Conservation (phyloP, 2,888 invertebrate species). For the Scrobipalpa costella region DNA sequence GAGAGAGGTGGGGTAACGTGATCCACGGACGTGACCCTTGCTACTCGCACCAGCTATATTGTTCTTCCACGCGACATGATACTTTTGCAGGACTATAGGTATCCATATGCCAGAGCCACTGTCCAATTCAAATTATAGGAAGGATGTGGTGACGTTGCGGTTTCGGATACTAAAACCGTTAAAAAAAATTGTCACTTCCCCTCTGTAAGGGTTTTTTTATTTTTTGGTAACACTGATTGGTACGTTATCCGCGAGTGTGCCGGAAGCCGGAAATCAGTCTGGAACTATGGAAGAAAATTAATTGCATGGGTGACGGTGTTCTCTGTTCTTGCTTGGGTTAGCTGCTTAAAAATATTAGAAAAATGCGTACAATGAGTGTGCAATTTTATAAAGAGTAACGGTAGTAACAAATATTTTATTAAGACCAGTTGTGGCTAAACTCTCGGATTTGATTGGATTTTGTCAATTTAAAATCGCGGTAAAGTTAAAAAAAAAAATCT, state of each 20-base stretch:
- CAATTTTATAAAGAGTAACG: too few species aligned
- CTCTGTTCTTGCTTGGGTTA: too few species aligned
- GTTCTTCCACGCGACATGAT: conserved; percentile 51
- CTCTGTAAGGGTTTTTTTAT: background rate
- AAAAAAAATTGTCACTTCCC: background rate
- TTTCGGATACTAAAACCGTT: conserved; percentile 15
- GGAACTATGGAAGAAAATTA: too few species aligned
- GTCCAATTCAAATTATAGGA: conserved; percentile 21
- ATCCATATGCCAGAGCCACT: conserved; percentile 15
- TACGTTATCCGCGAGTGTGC: background rate
- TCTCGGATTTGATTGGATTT: too few species aligned
- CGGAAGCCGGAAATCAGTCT: too few species aligned
- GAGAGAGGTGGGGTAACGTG: conserved; percentile 53
- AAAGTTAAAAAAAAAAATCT: too few species aligned
- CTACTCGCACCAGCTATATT: conserved; percentile 47
- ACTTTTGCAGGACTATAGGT: conserved; percentile 43
- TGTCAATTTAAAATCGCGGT: too few species aligned
- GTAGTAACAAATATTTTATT: too few species aligned
- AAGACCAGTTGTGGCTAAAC: too few species aligned
- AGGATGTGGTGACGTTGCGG: conserved; percentile 35
- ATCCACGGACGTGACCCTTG: conserved; percentile 57
- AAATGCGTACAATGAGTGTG: too few species aligned
- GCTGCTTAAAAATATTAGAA: too few species aligned
- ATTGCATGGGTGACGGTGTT: too few species aligned
- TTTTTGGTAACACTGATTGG: background rate